These are phyloP conservation scores for Zaprionus gabonicus DNA, from an alignment of 1,140 invertebrate genomes.

Conservation along the genomic window DNA sequence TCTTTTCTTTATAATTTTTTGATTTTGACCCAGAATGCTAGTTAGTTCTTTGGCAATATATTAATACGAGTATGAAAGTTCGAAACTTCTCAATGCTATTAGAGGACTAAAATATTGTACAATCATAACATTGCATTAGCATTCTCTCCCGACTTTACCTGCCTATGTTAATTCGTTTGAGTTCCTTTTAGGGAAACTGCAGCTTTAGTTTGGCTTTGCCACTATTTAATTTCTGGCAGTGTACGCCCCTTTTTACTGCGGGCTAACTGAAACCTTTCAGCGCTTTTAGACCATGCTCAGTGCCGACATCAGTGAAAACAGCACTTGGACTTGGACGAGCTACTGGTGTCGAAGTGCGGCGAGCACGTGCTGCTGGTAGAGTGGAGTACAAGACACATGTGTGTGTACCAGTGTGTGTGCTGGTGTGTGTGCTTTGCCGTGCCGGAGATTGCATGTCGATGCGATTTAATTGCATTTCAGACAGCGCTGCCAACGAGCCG, in stretches of 20 bases:
- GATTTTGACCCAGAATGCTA: no score
- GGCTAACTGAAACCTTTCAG: constrained; percentile 67
- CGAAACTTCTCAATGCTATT: no score
- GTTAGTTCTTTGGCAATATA: no score
- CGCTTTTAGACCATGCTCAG: constrained; percentile 60
- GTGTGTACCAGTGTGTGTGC: constrained; percentile 23
- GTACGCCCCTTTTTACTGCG: constrained; percentile 34
- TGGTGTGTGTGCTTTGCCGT: constrained; percentile 41
- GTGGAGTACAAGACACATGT: background rate
- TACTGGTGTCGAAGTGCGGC: background rate
- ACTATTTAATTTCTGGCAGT: constrained; percentile 19
- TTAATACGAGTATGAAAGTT: no score
- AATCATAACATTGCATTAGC: background rate
- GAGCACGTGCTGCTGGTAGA: background rate
- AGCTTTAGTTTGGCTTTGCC: constrained; percentile 1
- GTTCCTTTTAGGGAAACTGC: background rate
- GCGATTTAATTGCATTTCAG: constrained; percentile 80
- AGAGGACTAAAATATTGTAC: no score
- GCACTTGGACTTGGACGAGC: constrained; percentile 12
- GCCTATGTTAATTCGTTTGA: no score
- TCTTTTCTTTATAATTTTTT: no score
- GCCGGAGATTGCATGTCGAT: constrained; percentile 82
- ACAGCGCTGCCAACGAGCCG: constrained; percentile 73
- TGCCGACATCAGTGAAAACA: constrained; percentile 16
- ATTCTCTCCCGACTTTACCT: background rate